A percentile compares a stretch with the other conserved stretches of the same genome.
Conservation (phyloP, 2,113 vertebrate species). For the Rhinoderma darwinii region DNA sequence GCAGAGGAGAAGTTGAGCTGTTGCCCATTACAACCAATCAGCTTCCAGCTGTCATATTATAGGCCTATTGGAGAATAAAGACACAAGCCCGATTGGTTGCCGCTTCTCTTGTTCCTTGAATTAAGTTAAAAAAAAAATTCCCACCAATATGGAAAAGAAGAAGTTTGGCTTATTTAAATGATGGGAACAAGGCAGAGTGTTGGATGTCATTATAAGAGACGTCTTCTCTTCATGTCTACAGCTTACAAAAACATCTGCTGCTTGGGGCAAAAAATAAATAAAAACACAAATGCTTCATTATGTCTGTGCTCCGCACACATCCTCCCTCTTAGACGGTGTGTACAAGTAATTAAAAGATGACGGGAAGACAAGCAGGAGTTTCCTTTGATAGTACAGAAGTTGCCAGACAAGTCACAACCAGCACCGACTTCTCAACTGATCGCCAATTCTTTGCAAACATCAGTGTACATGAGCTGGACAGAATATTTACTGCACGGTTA, state of each 20-base stretch:
- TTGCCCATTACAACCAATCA: no score
- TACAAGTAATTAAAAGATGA: slow-evolving; percentile 13
- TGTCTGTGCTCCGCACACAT: not conserved
- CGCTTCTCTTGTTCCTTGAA: no score
- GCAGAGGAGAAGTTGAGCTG: no score
- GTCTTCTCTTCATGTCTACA: not conserved
- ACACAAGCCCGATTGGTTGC: no score
- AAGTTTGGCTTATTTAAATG: no score
- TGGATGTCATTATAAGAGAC: not conserved
- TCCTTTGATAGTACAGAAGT: not conserved
- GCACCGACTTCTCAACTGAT: not conserved
- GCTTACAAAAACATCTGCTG: not conserved
- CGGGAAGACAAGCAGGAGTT: not conserved
- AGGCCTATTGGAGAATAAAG: no score
- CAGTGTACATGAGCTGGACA: not conserved
- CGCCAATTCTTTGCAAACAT: not conserved
- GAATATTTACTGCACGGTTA: no score
- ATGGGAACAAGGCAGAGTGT: no score
- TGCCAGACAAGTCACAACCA: not conserved
- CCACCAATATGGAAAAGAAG: no score
- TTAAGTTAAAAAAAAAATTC: no score
- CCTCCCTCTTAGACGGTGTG: not conserved
- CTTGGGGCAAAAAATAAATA: not conserved
- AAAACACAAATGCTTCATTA: not conserved
- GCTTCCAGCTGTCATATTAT: no score